Conservation (phyloP, 2,888 invertebrate genomes). For the Drosophila paramelanica region DNA sequence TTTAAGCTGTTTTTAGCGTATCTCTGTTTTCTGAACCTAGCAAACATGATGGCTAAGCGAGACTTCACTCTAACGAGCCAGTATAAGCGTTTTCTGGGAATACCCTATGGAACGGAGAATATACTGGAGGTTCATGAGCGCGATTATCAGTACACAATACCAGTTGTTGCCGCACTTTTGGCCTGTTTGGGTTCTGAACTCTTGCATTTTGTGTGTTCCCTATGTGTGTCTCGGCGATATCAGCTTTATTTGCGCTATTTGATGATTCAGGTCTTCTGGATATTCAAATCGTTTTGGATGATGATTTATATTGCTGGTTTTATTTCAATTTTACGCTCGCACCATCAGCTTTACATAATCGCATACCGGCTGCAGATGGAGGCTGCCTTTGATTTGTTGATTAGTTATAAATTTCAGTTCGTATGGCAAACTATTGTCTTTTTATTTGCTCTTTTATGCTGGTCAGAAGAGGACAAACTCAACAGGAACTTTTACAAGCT, state of each 20-base stretch:
- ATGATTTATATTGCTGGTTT: not conserved
- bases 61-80: not conserved
- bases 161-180: not conserved
- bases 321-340: not conserved
- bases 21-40: conserved; percentile 1
- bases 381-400: not conserved
- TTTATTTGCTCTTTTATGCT: conserved; percentile 1
- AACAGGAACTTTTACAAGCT: conserved; percentile 4
- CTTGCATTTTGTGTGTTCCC: not conserved
- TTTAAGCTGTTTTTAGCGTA: conserved; percentile 8
- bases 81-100: not conserved
- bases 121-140: not conserved
- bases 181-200: conserved; percentile 8
- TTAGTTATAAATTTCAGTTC: conserved; percentile 3
- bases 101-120: conserved; percentile 1
- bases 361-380: not conserved
- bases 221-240: too few relatives aligned
- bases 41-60: not conserved
- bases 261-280: conserved; percentile 7
- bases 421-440: conserved; percentile 1
- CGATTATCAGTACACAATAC: not conserved
- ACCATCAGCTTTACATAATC: not conserved
- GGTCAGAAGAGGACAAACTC: conserved; percentile 12
- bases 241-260: not conserved
- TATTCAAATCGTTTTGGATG: conserved; percentile 5